Evolutionary conservation across 23 tunicate species (phyloP).

Genomic region (Styela clava): DNA sequence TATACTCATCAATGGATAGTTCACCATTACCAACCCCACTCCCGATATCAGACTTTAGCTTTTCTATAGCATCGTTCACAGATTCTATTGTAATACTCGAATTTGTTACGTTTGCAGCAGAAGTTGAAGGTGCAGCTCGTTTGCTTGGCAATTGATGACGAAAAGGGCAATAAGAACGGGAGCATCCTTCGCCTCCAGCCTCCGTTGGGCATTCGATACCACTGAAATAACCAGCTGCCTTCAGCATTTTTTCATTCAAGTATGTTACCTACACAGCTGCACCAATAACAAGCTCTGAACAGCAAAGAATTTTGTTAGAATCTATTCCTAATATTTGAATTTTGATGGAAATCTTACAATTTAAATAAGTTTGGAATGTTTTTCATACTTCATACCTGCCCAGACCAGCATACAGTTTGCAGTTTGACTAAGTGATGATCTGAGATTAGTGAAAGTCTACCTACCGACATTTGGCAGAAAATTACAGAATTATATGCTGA

Average conservation of each 20-base stretch:
- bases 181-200: constrained; percentile 20
- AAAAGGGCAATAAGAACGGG: constrained; percentile 68
- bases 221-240: constrained; percentile 49
- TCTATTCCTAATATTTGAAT: too few relatives aligned
- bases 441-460: too few relatives aligned
- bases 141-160: constrained; percentile 23
- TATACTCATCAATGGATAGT: not conserved
- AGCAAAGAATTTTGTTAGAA: too few relatives aligned
- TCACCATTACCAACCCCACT: constrained; percentile 5
- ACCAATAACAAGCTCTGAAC: too few relatives aligned
- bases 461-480: too few relatives aligned
- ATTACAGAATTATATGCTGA: too few relatives aligned
- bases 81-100: not conserved
- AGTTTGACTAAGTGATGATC: too few relatives aligned
- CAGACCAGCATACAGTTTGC: too few relatives aligned
- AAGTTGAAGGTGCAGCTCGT: constrained; percentile 1
- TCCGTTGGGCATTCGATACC: constrained; percentile 43
- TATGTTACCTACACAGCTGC: too few relatives aligned
- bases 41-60: constrained; percentile 27
- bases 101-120: not conserved
- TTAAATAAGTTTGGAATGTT: too few relatives aligned
- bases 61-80: constrained; percentile 37
- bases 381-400: too few relatives aligned
- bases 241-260: constrained; percentile 37
- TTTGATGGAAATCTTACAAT: too few relatives aligned